Base-by-base conservation (phyloP, 2,888 invertebrate genomes). In the Tridacna gigas region DNA sequence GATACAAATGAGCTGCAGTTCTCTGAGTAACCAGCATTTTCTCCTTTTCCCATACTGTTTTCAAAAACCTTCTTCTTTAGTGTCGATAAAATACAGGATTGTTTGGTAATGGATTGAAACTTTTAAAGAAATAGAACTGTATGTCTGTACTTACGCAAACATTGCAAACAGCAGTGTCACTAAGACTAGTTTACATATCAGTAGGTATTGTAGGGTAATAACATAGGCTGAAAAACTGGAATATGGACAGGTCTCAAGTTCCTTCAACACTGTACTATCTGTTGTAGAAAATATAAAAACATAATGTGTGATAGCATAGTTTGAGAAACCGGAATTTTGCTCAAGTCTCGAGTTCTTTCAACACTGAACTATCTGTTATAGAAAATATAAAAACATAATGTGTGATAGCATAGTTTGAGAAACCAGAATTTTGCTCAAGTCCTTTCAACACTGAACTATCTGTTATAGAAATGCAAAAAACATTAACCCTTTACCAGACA, bases 101-200 rank as follows among this genome's bases (percentile, higher is more conserved):
- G 56, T 56, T 56, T 37, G 37, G 56, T 20, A 56, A 56, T 5
- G 56, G 51, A 51, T 20, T 20, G 2, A 9, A 56, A 56, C 1
- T 56, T 20, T 56, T 11, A 56, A 56, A 56, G 5, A 56, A 56
- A 5, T 5, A 20, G 56, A 37, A 37, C 20, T 56, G 11, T 11
- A n/a, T 26, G 0, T 51, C 15, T 13, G 26, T 69, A 89, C 94
- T 93, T 89, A 95, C 96, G 99, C 99, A 96, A 99, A 99, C 85
- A 99, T 99, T 77, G 99, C 99, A 94, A 99, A 99, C 89, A 99
- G 96, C 85, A 99, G 96, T 95, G 99, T 99, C 95, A 99, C 98
- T 88, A 99, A 96, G 82, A 99, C 96, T 93, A 99, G 98, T 95
- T 99, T 99, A 89, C 99, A 98, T 91, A 99, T 97, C 93, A 99